A percentile compares a stretch with the other conserved stretches of the same genome.
Conservation (phyloP, 2,113 vertebrate genomes). For the Xenotilapia longispinis region DNA sequence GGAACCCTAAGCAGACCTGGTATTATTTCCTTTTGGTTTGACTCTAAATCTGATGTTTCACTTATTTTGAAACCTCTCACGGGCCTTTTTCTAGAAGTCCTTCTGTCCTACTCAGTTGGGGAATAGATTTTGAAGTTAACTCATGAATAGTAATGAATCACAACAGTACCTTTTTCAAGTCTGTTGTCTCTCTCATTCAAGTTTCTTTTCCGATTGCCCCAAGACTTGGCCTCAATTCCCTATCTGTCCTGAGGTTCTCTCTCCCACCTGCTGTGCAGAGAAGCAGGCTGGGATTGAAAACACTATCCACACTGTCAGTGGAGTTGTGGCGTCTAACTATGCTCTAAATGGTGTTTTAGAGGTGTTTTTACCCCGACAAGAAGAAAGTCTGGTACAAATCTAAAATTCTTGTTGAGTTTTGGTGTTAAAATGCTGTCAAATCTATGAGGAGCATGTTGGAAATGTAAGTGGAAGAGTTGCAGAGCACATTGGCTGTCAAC, state of each 20-base stretch:
- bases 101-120: background rate
- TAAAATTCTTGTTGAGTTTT: background rate
- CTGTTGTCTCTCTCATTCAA: slow-evolving; percentile 15
- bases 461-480: background rate
- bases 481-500: background rate
- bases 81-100: background rate
- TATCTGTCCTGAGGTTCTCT: background rate
- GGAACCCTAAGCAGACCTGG: background rate
- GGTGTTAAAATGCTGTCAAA: background rate
- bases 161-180: slow-evolving; percentile 27
- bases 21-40: background rate
- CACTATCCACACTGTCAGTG: background rate
- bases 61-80: background rate
- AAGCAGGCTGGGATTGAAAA: slow-evolving; percentile 1
- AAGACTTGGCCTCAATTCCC: slow-evolving; percentile 15
- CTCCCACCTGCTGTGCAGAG: slow-evolving; percentile 21
- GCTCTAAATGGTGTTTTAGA: background rate
- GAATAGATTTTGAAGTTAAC: slow-evolving; percentile 14
- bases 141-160: slow-evolving; percentile 49
- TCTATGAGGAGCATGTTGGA: background rate
- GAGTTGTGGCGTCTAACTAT: background rate
- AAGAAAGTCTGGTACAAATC: background rate
- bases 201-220: slow-evolving; percentile 12
- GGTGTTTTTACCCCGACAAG: background rate
- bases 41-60: background rate